Evolutionary conservation across 2,113 vertebrate genomes (phyloP).

Genomic region (Fulica atra): DNA sequence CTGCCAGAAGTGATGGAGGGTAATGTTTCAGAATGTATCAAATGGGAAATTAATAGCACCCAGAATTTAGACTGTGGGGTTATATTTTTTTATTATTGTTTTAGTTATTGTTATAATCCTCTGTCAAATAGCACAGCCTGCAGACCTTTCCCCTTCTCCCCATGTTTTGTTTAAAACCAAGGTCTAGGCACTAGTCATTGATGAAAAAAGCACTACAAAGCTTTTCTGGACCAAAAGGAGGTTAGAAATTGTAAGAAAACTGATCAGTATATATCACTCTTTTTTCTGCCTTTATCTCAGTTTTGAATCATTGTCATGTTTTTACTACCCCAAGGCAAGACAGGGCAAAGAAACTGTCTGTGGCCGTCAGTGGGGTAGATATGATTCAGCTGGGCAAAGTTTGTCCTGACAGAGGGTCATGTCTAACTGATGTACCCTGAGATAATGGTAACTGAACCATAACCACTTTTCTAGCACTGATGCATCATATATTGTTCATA

Average conservation of each 20-base stretch:
- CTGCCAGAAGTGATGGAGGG: not conserved
- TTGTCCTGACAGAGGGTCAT: not conserved
- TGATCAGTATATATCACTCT: not conserved
- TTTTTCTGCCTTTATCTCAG: not conserved
- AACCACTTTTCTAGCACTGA: not conserved
- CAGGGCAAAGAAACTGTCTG: not conserved
- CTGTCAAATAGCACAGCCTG: not conserved
- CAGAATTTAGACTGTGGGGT: accelerated
- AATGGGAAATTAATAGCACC: not conserved
- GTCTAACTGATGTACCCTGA: not conserved
- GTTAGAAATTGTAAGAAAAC: not conserved
- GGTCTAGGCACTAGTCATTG: not conserved
- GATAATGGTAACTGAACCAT: not conserved
- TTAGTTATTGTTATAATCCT: not conserved
- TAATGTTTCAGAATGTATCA: not conserved
- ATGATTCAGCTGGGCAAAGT: not conserved
- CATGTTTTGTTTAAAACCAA: not conserved
- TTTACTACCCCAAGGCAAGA: not conserved
- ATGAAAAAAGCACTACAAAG: not conserved
- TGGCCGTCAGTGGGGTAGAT: not conserved
- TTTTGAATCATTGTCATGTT: not conserved
- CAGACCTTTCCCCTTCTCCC: accelerated
- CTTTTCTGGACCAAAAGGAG: not conserved
- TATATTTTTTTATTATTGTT: not conserved
- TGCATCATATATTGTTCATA: not conserved